Evolutionary conservation across 2,888 invertebrate genomes (phyloP).

Genomic region (Lithophane socia): DNA sequence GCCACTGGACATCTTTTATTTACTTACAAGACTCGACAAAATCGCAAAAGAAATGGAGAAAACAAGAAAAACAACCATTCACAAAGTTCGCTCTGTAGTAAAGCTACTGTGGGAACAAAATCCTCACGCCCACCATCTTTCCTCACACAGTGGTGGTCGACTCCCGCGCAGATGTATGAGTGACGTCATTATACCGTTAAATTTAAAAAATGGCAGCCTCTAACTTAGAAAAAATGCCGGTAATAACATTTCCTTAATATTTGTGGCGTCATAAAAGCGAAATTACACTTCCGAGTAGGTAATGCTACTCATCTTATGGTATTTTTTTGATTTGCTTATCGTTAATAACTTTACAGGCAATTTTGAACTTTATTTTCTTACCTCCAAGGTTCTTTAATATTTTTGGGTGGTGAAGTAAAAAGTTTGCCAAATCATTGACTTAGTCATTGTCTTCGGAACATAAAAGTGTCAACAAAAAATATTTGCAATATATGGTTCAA

Average conservation of each 20-base stretch:
- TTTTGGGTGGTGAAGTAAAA: slow-evolving; percentile 14
- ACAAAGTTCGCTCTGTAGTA: neutral
- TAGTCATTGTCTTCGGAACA: slow-evolving; percentile 77
- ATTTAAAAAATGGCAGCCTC: slow-evolving; percentile 41
- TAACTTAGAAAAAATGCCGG: slow-evolving; percentile 54
- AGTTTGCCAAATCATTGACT: slow-evolving; percentile 66
- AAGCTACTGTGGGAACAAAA: slow-evolving; percentile 31
- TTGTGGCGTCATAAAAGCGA: slow-evolving; percentile 65
- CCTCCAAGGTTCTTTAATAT: accelerated
- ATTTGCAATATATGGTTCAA: slow-evolving; percentile 71
- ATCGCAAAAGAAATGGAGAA: neutral
- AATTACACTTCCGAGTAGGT: slow-evolving; percentile 63
- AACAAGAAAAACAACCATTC: neutral
- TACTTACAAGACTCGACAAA: neutral
- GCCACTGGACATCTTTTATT: slow-evolving; percentile 12
- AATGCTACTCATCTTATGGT: slow-evolving; percentile 24
- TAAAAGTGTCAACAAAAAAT: slow-evolving; percentile 79
- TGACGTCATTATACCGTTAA: slow-evolving; percentile 46
- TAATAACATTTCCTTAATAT: slow-evolving; percentile 66
- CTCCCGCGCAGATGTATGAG: slow-evolving; percentile 41
- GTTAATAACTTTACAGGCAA: neutral
- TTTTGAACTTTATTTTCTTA: slow-evolving; percentile 19
- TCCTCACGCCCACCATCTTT: slow-evolving; percentile 8
- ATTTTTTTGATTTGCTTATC: slow-evolving; percentile 4
- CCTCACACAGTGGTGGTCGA: slow-evolving; percentile 27